Conservation (phyloP, 30 jellyfish, hydroid and myxozoan species). For the Hydractinia symbiolongicarpus region DNA sequence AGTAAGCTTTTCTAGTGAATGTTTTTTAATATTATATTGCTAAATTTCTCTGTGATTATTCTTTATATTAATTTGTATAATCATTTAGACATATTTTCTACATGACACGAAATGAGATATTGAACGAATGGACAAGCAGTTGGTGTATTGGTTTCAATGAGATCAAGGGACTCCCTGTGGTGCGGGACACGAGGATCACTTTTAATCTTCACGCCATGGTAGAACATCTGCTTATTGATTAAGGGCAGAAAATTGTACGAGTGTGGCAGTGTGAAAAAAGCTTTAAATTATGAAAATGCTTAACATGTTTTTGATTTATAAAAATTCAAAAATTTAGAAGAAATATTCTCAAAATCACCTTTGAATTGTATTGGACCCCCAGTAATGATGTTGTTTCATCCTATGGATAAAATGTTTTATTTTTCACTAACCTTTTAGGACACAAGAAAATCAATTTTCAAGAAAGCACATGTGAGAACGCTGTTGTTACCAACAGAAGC, state of each 20-base stretch:
- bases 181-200: slow-evolving; percentile 34
- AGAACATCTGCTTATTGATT: not conserved
- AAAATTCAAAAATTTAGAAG: too few relatives aligned
- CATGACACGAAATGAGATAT: slow-evolving; percentile 57
- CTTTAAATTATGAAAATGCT: too few relatives aligned
- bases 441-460: too few relatives aligned
- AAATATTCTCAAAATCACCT: too few relatives aligned
- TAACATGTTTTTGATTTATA: too few relatives aligned
- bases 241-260: not conserved
- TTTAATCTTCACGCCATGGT: slow-evolving; percentile 46
- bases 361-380: too few relatives aligned
- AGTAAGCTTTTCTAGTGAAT: slow-evolving; percentile 36
- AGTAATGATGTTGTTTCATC: too few relatives aligned
- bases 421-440: too few relatives aligned
- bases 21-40: not conserved
- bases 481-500: not conserved
- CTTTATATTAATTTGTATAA: not conserved
- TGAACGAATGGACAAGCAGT: slow-evolving; percentile 72
- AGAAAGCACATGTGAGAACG: not conserved
- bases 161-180: slow-evolving; percentile 59
- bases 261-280: not conserved
- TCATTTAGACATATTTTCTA: slow-evolving; percentile 50
- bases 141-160: slow-evolving; percentile 77
- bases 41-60: not conserved
- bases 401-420: too few relatives aligned